phyloP scores from a whole-genome alignment of 2,888 invertebrate genomes.

The Eupithecia pulchellata region DNA sequence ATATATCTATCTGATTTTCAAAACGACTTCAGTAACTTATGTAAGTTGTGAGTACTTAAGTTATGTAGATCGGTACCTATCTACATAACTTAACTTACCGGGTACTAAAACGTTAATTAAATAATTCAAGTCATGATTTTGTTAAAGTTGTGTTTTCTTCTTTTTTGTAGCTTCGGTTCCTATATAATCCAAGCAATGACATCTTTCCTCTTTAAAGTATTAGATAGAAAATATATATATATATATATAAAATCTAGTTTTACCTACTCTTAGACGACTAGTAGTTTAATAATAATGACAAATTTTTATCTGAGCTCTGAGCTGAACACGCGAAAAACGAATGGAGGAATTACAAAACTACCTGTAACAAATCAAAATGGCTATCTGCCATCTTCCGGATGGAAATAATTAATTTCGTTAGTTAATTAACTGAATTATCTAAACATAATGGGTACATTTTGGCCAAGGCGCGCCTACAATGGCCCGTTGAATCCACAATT shows the following conservation, averaged over 20 bases:
- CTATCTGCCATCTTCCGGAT: constrained; percentile 15
- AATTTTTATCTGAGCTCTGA: not conserved
- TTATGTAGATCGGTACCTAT: too few species aligned
- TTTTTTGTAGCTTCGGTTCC: too few species aligned
- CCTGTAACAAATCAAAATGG: constrained; percentile 11
- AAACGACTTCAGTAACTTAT: too few species aligned
- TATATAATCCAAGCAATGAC: too few species aligned
- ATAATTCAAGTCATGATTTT: too few species aligned
- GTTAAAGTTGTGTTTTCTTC: too few species aligned
- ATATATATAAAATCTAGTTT: not conserved
- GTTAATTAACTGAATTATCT: constrained; percentile 25
- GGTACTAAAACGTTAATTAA: too few species aligned
- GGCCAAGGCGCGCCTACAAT: constrained; percentile 72
- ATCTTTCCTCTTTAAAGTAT: too few species aligned
- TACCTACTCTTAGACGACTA: not conserved
- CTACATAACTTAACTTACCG: too few species aligned
- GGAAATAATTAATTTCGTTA: constrained; percentile 6
- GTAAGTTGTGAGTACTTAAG: too few species aligned
- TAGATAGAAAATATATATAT: too few species aligned
- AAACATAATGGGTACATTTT: constrained; percentile 50
- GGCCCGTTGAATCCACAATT: constrained; percentile 57
- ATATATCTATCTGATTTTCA: too few species aligned
- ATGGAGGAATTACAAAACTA: constrained; percentile 10
- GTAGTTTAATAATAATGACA: not conserved
- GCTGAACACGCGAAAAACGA: constrained; percentile 1